Evolutionary conservation across 1,140 invertebrate genomes (phyloP).

Genomic region (Camponotus pennsylvanicus): DNA sequence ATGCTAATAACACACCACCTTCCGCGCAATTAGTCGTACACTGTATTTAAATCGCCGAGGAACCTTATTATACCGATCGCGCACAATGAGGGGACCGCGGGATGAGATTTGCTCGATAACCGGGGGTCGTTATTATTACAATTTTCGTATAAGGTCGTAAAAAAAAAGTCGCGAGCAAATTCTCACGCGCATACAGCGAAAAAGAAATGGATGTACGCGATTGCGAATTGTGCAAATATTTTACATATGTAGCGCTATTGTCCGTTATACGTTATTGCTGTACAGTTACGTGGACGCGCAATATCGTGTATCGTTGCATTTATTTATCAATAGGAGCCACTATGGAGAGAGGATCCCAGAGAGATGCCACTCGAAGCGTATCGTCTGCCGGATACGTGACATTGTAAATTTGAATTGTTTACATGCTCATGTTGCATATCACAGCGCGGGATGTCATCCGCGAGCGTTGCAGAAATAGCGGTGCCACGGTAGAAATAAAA

Average conservation of each 20-base stretch:
- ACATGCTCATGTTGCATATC: conserved; percentile 49
- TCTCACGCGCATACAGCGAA: conserved; percentile 3
- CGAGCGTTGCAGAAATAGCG: conserved; percentile 45
- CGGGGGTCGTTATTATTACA: not conserved
- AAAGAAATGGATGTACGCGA: conserved; percentile 16
- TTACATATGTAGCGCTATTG: conserved; percentile 38
- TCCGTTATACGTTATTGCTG: conserved; percentile 18
- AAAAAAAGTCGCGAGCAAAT: not conserved
- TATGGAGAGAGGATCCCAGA: not conserved
- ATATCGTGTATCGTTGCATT: conserved; percentile 37
- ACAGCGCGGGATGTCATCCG: conserved; percentile 22
- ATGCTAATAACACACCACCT: not conserved
- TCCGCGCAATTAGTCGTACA: conserved; percentile 38
- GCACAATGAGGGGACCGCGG: not conserved
- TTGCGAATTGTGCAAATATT: conserved; percentile 47
- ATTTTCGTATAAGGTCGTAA: not conserved
- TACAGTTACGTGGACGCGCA: conserved; percentile 47
- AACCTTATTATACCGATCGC: conserved; percentile 39
- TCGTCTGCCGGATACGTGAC: conserved; percentile 37
- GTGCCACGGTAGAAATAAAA: conserved; percentile 28
- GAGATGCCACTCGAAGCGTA: conserved; percentile 16
- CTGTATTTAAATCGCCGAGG: conserved; percentile 19
- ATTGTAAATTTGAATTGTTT: conserved; percentile 52
- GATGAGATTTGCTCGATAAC: not conserved
- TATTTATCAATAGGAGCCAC: conserved; percentile 40